Conservation (phyloP, 2,797 vertebrate species). For the Pipistrellus pipistrellus region DNA sequence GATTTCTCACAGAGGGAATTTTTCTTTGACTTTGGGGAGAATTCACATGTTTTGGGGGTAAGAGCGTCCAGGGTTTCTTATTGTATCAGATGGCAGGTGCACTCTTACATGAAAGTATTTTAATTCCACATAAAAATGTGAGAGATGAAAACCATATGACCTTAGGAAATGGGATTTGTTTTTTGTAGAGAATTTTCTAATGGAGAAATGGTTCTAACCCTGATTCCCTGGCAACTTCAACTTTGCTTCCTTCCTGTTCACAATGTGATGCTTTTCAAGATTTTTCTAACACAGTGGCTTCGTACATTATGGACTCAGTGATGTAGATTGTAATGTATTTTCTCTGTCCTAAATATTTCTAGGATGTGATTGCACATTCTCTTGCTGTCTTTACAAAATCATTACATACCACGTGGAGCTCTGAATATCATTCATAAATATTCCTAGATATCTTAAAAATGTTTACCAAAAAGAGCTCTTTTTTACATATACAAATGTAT, state of each 20-base stretch:
- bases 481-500: slow-evolving; percentile 57
- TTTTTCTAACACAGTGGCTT: background rate
- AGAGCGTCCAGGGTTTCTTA: background rate
- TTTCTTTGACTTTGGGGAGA: background rate
- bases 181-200: background rate
- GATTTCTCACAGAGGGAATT: background rate
- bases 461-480: background rate
- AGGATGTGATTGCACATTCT: background rate
- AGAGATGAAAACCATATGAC: background rate
- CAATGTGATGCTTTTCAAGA: background rate
- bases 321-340: background rate
- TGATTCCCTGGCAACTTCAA: background rate
- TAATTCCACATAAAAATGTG: background rate
- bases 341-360: background rate
- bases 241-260: background rate
- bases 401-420: background rate
- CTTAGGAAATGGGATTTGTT: background rate
- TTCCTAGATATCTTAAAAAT: background rate
- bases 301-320: background rate
- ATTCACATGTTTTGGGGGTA: background rate
- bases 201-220: rapidly evolving
- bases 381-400: background rate
- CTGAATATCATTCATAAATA: slow-evolving; percentile 10
- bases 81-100: background rate
- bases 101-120: background rate